Evolutionary conservation across 2,888 invertebrate genomes (phyloP).

Genomic region (Eueremaeus valkanovi): DNA sequence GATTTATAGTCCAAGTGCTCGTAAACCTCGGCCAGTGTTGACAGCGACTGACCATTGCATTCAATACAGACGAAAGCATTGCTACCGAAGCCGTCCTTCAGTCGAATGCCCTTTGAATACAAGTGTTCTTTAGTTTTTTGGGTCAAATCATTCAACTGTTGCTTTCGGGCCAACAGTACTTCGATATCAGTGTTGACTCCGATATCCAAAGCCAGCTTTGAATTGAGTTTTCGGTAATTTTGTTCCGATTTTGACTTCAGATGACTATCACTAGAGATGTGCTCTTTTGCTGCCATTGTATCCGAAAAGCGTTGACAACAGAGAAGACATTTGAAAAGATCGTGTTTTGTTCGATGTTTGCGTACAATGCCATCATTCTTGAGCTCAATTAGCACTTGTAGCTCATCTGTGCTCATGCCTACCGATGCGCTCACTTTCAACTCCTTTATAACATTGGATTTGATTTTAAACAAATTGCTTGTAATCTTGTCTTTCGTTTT

Average conservation of each 20-base stretch:
- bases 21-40: not conserved
- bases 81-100: constrained; percentile 21
- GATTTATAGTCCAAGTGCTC: not conserved
- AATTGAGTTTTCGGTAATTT: not conserved
- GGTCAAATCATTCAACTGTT: not conserved
- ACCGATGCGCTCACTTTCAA: not conserved
- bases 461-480: not conserved
- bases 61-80: not conserved
- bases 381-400: not conserved
- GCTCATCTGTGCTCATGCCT: not conserved
- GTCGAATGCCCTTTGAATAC: not conserved
- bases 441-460: not conserved
- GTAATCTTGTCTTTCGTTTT: not conserved
- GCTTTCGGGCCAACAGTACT: not conserved
- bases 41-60: not conserved
- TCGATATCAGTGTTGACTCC: not conserved
- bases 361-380: not conserved
- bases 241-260: not conserved
- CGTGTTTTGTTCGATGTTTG: not conserved
- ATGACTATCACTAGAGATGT: not conserved
- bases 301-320: not conserved
- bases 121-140: not conserved
- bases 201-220: not conserved
- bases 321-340: not conserved
- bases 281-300: not conserved